These are phyloP conservation scores for Drosophila pegasa DNA, from an alignment of 2,888 invertebrate genomes.

Conservation along the genomic window DNA sequence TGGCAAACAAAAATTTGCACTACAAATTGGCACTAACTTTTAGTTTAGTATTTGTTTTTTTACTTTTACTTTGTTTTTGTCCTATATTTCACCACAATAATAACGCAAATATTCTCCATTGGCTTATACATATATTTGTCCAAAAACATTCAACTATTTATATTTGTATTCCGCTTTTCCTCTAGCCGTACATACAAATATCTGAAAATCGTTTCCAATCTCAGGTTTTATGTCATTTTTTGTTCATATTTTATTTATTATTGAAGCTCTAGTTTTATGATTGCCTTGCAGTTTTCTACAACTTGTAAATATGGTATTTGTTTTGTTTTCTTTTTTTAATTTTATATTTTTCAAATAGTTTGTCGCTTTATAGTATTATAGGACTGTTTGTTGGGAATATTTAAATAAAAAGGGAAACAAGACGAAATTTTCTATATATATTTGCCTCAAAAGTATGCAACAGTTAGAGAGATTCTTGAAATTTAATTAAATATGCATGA, in stretches of 20 bases:
- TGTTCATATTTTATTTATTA: conserved; percentile 69
- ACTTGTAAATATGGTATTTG: conserved; percentile 73
- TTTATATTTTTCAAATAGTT: conserved; percentile 50
- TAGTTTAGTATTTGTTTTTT: conserved; percentile 3
- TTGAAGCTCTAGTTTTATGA: conserved; percentile 85
- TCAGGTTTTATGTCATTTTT: conserved; percentile 54
- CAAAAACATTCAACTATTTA: conserved; percentile 67
- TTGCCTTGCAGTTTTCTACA: conserved; percentile 85
- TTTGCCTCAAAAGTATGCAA: conserved; percentile 64
- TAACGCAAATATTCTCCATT: conserved; percentile 63
- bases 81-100: conserved; percentile 57
- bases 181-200: conserved; percentile 45
- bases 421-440: conserved; percentile 13
- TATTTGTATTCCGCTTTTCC: conserved; percentile 13
- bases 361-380: conserved; percentile 46
- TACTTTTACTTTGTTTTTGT: conserved; percentile 21
- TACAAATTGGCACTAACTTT: conserved; percentile 79
- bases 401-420: conserved; percentile 3
- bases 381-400: conserved; percentile 35
- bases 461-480: not conserved
- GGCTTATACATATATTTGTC: conserved; percentile 71
- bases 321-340: not conserved
- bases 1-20: conserved; percentile 77
- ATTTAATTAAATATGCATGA: too few relatives aligned
- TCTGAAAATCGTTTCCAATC: conserved; percentile 82